Percentiles rank a stretch among this genome's conserved stretches.
phyloP scores from a whole-genome alignment of 2,888 invertebrate species.

The Conistra vaccinii region DNA sequence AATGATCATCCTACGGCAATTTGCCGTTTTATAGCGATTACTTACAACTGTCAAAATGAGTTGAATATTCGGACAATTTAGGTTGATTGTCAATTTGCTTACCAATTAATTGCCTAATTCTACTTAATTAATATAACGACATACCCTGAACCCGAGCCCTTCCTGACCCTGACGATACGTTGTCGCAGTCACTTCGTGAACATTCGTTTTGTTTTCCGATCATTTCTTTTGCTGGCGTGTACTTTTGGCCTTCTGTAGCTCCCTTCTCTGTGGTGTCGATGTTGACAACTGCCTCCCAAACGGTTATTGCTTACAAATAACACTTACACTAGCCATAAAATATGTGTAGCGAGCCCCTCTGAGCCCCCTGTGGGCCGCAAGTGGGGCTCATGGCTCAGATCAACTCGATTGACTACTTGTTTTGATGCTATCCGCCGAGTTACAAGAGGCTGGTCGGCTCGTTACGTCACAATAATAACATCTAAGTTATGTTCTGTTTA shows the following conservation, averaged over 20 bases:
- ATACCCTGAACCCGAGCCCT: not conserved
- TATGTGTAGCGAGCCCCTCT: conserved; percentile 38
- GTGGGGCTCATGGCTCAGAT: conserved; percentile 27
- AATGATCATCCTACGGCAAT: not conserved
- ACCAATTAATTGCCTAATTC: not conserved
- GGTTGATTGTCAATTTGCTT: not conserved
- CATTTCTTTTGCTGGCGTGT: not conserved
- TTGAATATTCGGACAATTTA: not conserved
- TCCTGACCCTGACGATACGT: not conserved
- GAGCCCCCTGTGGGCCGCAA: not conserved
- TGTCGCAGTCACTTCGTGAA: not conserved
- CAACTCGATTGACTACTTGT: conserved; percentile 48
- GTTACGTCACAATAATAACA: conserved; percentile 25
- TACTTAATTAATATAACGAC: not conserved
- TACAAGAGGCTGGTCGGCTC: conserved; percentile 10
- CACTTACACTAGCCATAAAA: conserved; percentile 57
- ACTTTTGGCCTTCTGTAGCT: conserved; percentile 16
- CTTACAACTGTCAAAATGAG: not conserved
- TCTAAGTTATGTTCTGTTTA: conserved; percentile 27
- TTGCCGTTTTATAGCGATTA: not conserved
- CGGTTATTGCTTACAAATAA: conserved; percentile 59
- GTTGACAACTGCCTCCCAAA: conserved; percentile 53
- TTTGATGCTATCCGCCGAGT: conserved; percentile 46
- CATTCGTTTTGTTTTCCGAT: not conserved
- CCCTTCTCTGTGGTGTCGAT: conserved; percentile 11